Evolutionary conservation across 1,140 invertebrate species (phyloP).

Genomic region (Calliopsis andreniformis): DNA sequence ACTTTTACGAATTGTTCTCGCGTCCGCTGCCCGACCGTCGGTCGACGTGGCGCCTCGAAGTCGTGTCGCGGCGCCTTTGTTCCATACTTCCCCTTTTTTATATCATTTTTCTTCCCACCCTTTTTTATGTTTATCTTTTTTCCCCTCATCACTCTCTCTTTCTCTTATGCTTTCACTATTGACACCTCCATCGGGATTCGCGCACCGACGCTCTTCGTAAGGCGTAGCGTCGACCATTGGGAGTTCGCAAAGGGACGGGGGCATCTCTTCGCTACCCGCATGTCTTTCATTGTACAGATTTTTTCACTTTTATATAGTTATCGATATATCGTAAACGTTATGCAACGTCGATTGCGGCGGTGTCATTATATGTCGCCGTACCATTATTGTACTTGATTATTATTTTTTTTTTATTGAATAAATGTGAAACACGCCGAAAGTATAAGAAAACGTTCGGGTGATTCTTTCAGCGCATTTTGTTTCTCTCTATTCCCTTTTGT

Average conservation of each 20-base stretch:
- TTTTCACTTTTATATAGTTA: conserved; percentile 83
- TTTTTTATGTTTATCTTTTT: neutral
- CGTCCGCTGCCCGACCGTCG: conserved; percentile 67
- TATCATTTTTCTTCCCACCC: conserved; percentile 50
- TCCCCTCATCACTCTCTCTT: conserved; percentile 37
- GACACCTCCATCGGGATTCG: neutral
- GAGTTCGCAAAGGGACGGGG: conserved; percentile 71
- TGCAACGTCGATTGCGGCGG: conserved; percentile 74
- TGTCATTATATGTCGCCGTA: conserved; percentile 72
- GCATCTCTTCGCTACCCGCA: conserved; percentile 82
- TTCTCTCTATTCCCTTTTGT: neutral
- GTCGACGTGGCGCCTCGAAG: conserved; percentile 52
- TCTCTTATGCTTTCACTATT: conserved; percentile 33
- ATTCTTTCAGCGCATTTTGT: conserved; percentile 33
- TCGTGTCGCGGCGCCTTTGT: conserved; percentile 35
- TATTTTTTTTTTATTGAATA: conserved; percentile 81
- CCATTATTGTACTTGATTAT: conserved; percentile 82
- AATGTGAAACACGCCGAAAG: conserved; percentile 80
- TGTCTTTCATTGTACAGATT: conserved; percentile 83
- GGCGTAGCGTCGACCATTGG: conserved; percentile 60
- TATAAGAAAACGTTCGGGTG: conserved; percentile 46
- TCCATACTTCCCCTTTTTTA: conserved; percentile 55
- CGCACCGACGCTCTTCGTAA: conserved; percentile 14
- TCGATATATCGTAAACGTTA: conserved; percentile 78
- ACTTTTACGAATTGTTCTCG: conserved; percentile 73